Percentiles rank a stretch among this genome's conserved stretches.
Evolutionary conservation across 2,113 vertebrate genomes (phyloP).

Genomic region (Vicugna pacos): DNA sequence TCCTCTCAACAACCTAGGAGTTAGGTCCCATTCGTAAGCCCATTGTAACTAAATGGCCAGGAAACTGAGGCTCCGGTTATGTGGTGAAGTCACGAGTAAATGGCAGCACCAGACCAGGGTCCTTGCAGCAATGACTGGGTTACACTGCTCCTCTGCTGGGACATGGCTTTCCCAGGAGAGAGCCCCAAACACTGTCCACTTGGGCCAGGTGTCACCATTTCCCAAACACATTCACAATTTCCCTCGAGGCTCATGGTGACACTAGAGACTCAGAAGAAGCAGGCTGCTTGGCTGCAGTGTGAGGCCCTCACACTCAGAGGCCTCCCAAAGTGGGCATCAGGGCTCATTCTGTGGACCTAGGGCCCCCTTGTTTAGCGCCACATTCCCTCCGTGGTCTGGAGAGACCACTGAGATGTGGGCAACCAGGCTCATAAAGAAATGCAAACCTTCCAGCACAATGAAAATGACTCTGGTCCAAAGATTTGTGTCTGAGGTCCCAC

Average conservation of each 20-base stretch:
- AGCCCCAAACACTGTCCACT: not conserved
- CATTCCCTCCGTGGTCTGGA: not conserved
- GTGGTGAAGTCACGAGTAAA: not conserved
- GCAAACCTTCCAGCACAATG: not conserved
- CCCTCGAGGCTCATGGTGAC: not conserved
- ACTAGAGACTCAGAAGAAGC: not conserved
- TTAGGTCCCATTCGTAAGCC: not conserved
- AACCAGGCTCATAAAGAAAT: not conserved
- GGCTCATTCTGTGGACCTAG: not conserved
- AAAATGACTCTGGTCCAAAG: not conserved
- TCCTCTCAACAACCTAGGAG: not conserved
- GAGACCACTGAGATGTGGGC: not conserved
- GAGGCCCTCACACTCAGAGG: not conserved
- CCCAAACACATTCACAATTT: not conserved
- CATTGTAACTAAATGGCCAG: not conserved
- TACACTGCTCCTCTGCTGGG: not conserved
- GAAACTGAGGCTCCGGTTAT: not conserved
- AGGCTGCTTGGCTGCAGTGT: not conserved
- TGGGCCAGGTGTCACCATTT: not conserved
- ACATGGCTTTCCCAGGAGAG: not conserved
- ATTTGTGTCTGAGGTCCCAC: not conserved
- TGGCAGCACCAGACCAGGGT: no score
- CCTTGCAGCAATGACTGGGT: not conserved
- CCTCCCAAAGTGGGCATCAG: not conserved
- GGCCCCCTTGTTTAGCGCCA: not conserved